phyloP scores from a whole-genome alignment of 2,888 invertebrate genomes.

The Tetragonisca angustula region DNA sequence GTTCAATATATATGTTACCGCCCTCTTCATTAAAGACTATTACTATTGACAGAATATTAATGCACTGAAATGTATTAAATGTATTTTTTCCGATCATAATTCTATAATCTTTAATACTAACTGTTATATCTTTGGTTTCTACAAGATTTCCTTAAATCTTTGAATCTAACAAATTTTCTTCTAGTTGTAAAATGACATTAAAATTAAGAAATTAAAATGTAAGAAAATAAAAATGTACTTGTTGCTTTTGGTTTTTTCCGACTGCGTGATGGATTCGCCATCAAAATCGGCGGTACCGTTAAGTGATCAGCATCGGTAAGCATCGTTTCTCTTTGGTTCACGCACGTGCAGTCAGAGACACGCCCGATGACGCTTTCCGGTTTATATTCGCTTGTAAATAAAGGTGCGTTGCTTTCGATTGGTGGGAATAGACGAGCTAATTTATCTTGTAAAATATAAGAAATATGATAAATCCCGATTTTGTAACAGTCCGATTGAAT shows the following conservation, averaged over 20 bases:
- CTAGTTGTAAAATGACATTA: not conserved
- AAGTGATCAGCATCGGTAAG: conserved; percentile 46
- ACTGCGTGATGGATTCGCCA: not conserved
- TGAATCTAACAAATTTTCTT: not conserved
- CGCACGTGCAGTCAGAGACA: conserved; percentile 50
- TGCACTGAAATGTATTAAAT: not conserved
- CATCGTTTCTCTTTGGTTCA: conserved; percentile 44
- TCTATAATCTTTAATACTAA: too few species aligned
- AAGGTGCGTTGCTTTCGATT: not conserved
- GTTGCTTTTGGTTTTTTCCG: conserved; percentile 4
- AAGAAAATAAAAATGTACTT: not conserved
- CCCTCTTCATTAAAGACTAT: not conserved
- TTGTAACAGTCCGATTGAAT: conserved; percentile 42
- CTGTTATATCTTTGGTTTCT: not conserved
- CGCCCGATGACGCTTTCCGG: conserved; percentile 35
- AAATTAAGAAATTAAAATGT: not conserved
- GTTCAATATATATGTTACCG: not conserved
- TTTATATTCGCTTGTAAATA: conserved; percentile 19
- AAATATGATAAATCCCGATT: conserved; percentile 41
- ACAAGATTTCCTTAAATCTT: not conserved
- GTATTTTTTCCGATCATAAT: not conserved
- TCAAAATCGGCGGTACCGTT: conserved; percentile 54
- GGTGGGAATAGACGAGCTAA: not conserved
- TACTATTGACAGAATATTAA: not conserved
- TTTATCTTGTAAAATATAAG: not conserved